Evolutionary conservation across 92 coral and sea anemone genomes (phyloP), one percentile per base, ranked within the genome.

Genomic region (Zoanthus solanderi): DNA sequence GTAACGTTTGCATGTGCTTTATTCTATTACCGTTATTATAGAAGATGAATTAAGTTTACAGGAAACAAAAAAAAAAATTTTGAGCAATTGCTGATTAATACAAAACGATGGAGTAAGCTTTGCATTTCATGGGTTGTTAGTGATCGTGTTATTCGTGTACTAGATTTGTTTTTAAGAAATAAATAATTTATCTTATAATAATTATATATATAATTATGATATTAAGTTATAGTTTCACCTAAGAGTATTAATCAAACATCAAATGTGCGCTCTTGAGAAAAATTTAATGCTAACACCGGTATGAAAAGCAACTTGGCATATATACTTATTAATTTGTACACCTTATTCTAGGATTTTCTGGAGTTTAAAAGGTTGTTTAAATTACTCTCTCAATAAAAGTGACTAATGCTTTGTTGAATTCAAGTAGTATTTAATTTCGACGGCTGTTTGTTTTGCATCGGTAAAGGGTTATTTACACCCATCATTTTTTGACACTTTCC

Each of bases 401-500:
- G 61, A 28, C 85, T 65, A 28, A 81, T 66, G 28, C 85, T 28
- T 46, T 16, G 73, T 42, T 65, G 75, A 8, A 63, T 45, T 0
- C 10, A 13, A 44, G 46, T 14, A 47, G 75, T 1, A 29, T 45
- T 68, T 57, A 81, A 4, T 47, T 71, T n/a, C 44, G 44, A 56
- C 3, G 85, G 29, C 4, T 44, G 9, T 28, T 48, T 18, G 32
- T 12, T 63, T 12, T 45, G 42, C 6, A 28, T 8, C 9, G 4
- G 69, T 63, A 65, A 13, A 23, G 85, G 75, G 14, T 6, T 15
- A 5, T 65, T 81, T 17, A 44, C 7, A 16, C 74, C 46, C 75
- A 81, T 66, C 85, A 81, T 63, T 66, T 81, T 81, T 28, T 68
- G 56, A 6, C 85, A 81, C 30, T 81, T 81, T 15, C 74, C 85